Evolutionary conservation across 2,113 vertebrate genomes (phyloP).

Genomic region (Cariama cristata): DNA sequence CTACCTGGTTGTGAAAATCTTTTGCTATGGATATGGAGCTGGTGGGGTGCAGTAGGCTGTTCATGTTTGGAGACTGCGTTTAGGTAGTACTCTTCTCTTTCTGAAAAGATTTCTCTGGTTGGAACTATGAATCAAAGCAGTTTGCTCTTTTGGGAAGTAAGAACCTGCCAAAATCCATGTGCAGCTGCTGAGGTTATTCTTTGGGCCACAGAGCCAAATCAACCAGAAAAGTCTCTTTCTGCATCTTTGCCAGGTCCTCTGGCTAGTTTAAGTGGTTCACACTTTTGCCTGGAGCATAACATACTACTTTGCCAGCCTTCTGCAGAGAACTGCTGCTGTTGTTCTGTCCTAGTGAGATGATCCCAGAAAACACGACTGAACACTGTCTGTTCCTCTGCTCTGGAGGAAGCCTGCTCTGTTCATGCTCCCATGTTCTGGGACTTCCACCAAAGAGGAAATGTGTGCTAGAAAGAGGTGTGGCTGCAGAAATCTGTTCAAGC

Average conservation of each 20-base stretch:
- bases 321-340: neutral
- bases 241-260: slow-evolving; percentile 9
- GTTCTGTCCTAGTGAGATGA: fast-evolving
- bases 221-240: neutral
- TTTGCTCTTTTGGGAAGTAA: neutral
- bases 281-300: neutral
- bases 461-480: neutral
- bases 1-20: neutral
- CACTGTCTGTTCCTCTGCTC: neutral
- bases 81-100: neutral
- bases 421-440: neutral
- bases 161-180: slow-evolving; percentile 5
- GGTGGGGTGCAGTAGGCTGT: neutral
- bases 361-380: neutral
- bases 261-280: neutral
- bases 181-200: neutral
- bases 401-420: neutral
- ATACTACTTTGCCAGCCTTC: neutral
- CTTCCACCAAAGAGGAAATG: neutral
- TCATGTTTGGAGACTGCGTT: neutral
- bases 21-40: neutral
- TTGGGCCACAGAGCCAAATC: neutral
- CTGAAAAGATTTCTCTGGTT: neutral
- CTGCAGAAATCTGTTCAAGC: neutral
- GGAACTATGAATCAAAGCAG: neutral